Base-by-base conservation (phyloP, 2,797 vertebrate genomes). In the Orientallactaga sibirica region DNA sequence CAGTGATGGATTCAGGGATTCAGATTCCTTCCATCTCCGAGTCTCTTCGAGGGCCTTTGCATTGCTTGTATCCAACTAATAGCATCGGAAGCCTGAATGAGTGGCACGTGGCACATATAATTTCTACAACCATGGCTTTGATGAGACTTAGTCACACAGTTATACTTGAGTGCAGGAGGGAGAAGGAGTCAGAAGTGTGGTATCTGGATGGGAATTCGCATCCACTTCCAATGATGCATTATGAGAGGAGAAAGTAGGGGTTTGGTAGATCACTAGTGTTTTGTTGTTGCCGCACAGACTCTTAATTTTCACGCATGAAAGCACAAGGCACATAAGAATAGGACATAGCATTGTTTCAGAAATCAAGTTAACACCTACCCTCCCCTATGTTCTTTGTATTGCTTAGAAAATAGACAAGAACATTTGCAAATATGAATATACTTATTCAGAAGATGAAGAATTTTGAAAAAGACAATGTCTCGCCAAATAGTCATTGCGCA, bases 371-470 rank as follows among this genome's bases (percentile, higher is more conserved):
- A 37, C 20, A 29, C 29, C 29, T 70, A 25, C 18, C 4, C 62
- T 24, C 9, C 3, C 70, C 24, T 41, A 8, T 79, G 66, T 67
- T 67, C 74, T 37, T 67, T 19, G 8, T 41, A 37, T 77, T 88
- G 85, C 43, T 52, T 20, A 67, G 43, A 78, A 88, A 55, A 8
- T 68, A 27, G n/a, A 9, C 24, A 79, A 61, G 70, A 29, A 48
- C 66, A 70, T 16, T 79, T 25, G 48, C n/a, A 58, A 88, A 79
- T 79, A 79, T 79, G 76, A 52, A 88, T 79, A 68, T 79, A 48
- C 10, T 41, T 37, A 33, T 22, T 19, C 20, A 77, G 61, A 62
- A 88, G 66, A 58, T 67, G 61, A 78, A 37, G 8, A 48, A 48
- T 58, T 58, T 58, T 58, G 16, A 58, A 58, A 58, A 58, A 2